Percentiles rank a stretch among this genome's conserved stretches.
Conservation (phyloP, 2,888 invertebrate species). For the Alviniconcha strummeri region DNA sequence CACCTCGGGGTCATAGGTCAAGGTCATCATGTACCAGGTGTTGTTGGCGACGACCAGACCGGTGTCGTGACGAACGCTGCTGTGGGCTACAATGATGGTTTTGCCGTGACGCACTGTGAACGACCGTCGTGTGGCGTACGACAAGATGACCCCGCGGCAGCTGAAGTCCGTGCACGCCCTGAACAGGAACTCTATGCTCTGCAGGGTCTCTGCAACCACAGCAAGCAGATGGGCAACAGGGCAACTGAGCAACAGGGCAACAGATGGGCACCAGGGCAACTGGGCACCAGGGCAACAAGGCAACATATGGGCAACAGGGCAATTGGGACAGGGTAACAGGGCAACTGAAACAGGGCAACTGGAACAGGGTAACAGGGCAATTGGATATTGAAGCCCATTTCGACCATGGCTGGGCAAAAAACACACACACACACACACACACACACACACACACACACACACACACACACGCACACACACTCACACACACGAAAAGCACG, state of each 20-base stretch:
- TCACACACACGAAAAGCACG: neutral
- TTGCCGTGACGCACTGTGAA: constrained; percentile 34
- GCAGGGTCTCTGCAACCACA: constrained; percentile 14
- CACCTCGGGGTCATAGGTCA: constrained; percentile 11
- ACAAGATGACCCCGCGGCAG: constrained; percentile 47
- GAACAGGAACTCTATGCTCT: constrained; percentile 44
- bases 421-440: neutral
- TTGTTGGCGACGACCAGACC: neutral
- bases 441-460: neutral
- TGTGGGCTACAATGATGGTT: constrained; percentile 30
- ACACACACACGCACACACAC: neutral
- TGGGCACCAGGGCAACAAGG: too few species aligned
- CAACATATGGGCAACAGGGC: neutral
- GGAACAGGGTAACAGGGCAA: neutral
- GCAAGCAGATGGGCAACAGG: neutral
- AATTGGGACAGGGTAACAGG: neutral
- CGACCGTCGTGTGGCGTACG: constrained; percentile 39
- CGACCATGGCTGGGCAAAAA: too few species aligned
- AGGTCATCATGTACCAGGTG: constrained; percentile 30
- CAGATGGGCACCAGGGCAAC: too few species aligned
- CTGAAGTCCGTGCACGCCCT: constrained; percentile 37
- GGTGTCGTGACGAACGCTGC: constrained; percentile 32
- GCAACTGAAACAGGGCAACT: neutral
- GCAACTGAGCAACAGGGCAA: too few species aligned
- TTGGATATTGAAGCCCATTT: neutral